phyloP scores from a whole-genome alignment of 2,888 invertebrate genomes.

The Leucozona laternaria region DNA sequence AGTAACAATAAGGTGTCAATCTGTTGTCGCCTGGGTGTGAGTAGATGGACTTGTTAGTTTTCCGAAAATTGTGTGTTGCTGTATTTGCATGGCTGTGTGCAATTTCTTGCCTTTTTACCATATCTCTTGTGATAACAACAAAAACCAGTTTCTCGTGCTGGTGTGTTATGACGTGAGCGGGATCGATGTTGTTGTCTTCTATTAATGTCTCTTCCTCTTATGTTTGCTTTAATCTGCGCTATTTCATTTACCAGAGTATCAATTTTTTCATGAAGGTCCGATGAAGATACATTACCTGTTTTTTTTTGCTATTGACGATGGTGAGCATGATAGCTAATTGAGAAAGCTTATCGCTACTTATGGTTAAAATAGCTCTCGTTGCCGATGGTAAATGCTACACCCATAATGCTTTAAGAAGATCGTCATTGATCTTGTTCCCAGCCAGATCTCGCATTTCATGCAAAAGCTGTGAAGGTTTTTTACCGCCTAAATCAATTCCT shows the following conservation, averaged over 20 bases:
- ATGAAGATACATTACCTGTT: neutral
- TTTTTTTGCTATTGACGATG: neutral
- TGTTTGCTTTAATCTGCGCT: too few relatives aligned
- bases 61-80: neutral
- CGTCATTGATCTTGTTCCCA: too few relatives aligned
- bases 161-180: neutral
- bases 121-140: neutral
- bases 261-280: slow-evolving; percentile 1
- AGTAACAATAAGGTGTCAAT: neutral
- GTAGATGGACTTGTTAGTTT: slow-evolving; percentile 7
- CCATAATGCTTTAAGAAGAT: too few relatives aligned
- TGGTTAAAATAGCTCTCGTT: too few relatives aligned
- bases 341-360: too few relatives aligned
- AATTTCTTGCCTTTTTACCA: slow-evolving; percentile 7
- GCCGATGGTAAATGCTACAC: too few relatives aligned
- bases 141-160: neutral
- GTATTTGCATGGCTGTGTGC: neutral
- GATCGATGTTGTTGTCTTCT: slow-evolving; percentile 20
- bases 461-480: too few relatives aligned
- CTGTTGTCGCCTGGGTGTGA: neutral
- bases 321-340: too few relatives aligned
- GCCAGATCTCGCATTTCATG: too few relatives aligned
- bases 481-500: too few relatives aligned
- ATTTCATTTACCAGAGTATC: neutral
- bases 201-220: neutral